Base-by-base conservation (phyloP, 2,888 invertebrate species). In the Pecten maximus region DNA sequence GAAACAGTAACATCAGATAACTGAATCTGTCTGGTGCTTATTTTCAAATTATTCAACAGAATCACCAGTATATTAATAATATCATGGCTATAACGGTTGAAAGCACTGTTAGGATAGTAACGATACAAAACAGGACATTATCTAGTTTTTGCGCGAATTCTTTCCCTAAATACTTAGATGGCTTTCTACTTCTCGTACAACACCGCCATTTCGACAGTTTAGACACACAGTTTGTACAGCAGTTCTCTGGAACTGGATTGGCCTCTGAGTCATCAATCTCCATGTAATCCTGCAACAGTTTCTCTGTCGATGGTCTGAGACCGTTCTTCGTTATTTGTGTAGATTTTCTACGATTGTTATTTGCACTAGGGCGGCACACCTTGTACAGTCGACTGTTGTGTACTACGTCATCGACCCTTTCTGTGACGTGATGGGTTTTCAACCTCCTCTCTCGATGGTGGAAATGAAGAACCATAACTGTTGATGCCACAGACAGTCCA, bases 401-500 rank as follows among this genome's bases (percentile, higher is more conserved):
- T 15, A 91, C 90, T 15, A 89, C 91, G 74, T 87, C 40, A 39
- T 44, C 50, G 8, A 87, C 48, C n/a, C 50, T 60, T 2, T 50
- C 74, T 19, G 87, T 88, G n/a, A 88, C 50, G 40, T 60, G 54
- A 23, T 35, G 10, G 28, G 40, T 40, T 87, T 39, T 89, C 16
- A 35, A 39, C 8, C 23, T 88, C 28, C 92, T 93, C 88, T 94
- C 94, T 35, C 93, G 91, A 88, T 94, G 94, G 86, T 94, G 94
- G 87, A 94, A 92, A 90, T 94, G 93, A 48, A 94, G 92, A 1
- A 94, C 94, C 8, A 94, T 90, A 6, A 94, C 94, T 3, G 94
- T 94, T n/a, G 93, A 93, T 23, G 92, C 92, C 12, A 94, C 94
- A 12, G 94, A 94, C 12, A 94, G 90, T 39, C 94, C 94, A 91